Evolutionary conservation across 2,797 vertebrate species (phyloP), one percentile per base, ranked within the genome.

Genomic region (Chelmon rostratus): DNA sequence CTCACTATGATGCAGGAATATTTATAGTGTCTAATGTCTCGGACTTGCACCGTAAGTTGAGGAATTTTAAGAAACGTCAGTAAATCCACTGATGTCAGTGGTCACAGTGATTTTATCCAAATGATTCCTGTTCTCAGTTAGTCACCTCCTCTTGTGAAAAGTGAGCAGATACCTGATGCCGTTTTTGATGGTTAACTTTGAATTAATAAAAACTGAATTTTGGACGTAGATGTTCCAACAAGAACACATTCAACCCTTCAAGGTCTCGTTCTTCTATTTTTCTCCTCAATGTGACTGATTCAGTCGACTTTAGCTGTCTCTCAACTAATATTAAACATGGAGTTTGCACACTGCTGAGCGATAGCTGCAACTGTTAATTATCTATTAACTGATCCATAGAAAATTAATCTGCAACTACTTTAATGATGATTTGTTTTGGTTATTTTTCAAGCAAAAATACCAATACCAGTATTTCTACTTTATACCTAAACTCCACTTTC

Each of bases 141-240:
- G 46, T 58, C 68, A 53, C 50, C 44, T 71, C 31, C 33, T 35
- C 28, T 62, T 86, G 69, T 83, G 65, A 74, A 65, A 81, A 59
- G 70, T 75, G 53, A 86, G 54, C 53, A 33, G 37, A 37, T 64
- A 53, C 78, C 70, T 77, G 70, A 67, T 79, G 79, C 78, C 69
- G 54, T 80, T 80, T 82, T 75, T 73, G 50, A 68, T 84, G 68
- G 50, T 63, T 44, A 37, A 53, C 57, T 89, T 90, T 84, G 25
- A 89, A 79, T 79, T 16, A 92, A 88, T 91, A 90, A 91, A 91
- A 82, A 44, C 33, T n/a, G 40, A 85, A 33, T 78, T 82, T 77
- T 78, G 76, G 74, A 79, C 3, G 2, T 71, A 42, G 64, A 44
- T 70, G 50, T 86, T 87, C 38, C 35, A 72, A 64, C 13, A 72